phyloP scores from a whole-genome alignment of 2,113 vertebrate species.

The Craseonycteris thonglongyai region DNA sequence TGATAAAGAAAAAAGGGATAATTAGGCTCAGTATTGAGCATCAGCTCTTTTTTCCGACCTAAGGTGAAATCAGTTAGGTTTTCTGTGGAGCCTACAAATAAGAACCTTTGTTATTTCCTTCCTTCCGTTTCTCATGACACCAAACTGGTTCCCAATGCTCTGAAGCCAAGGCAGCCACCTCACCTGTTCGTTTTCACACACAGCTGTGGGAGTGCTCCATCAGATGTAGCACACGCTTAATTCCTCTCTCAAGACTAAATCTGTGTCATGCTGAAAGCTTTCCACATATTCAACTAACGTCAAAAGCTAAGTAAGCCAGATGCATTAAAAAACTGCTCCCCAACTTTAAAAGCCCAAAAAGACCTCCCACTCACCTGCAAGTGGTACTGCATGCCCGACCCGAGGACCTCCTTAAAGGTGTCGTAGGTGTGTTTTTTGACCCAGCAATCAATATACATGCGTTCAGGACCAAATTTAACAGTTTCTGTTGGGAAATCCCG shows the following conservation, averaged over 20 bases:
- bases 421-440: conserved; percentile 94
- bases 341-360: conserved; percentile 15
- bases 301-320: neutral
- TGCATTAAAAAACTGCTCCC: neutral
- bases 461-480: conserved; percentile 95
- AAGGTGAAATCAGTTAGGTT: neutral
- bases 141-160: neutral
- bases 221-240: neutral
- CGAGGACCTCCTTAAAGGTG: conserved; percentile 93
- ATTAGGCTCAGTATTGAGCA: neutral
- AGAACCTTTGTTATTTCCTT: neutral
- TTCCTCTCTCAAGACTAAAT: neutral
- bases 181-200: neutral
- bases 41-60: neutral
- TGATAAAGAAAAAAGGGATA: neutral
- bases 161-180: neutral
- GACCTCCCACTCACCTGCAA: conserved; percentile 85
- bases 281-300: neutral
- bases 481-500: conserved; percentile 92
- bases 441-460: conserved; percentile 98
- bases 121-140: neutral
- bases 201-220: neutral
- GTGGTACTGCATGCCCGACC: conserved; percentile 97
- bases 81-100: neutral
- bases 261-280: neutral